These are phyloP conservation scores for Tauraco erythrolophus DNA, from an alignment of 2,113 vertebrate genomes.

Conservation along the genomic window DNA sequence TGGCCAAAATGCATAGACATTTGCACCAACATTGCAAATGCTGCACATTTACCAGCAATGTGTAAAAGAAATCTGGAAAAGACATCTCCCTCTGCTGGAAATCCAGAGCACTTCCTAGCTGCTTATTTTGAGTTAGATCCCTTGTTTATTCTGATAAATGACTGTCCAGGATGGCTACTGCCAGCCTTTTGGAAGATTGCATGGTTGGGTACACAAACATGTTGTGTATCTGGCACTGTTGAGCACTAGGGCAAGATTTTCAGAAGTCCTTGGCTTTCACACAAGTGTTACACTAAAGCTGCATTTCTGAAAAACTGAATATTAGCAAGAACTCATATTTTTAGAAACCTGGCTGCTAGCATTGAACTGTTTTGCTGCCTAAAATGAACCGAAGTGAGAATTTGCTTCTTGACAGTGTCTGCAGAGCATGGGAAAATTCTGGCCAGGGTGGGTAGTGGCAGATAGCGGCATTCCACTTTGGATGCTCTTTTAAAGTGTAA, in stretches of 20 bases:
- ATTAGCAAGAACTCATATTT: neutral
- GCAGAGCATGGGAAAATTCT: neutral
- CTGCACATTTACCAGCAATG: no score
- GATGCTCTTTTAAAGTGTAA: neutral
- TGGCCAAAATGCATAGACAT: neutral
- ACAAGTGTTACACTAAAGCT: neutral
- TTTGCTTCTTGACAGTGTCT: neutral
- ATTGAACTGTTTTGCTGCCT: neutral
- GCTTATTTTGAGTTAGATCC: neutral
- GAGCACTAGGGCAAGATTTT: neutral
- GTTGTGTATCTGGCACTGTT: neutral
- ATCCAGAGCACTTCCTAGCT: neutral
- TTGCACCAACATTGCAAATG: accelerated
- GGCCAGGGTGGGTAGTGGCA: neutral
- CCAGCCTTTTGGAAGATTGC: neutral
- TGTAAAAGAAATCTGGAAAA: neutral
- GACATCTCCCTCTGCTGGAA: no score
- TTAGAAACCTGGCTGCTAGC: neutral
- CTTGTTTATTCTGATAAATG: neutral
- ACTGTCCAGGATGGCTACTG: neutral
- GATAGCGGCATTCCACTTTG: neutral
- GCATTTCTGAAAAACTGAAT: neutral
- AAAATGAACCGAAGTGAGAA: neutral
- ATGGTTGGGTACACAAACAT: neutral
- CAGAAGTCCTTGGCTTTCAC: neutral